Evolutionary conservation across 2,113 vertebrate genomes (phyloP).

Genomic region (Mormyrus lacerda): DNA sequence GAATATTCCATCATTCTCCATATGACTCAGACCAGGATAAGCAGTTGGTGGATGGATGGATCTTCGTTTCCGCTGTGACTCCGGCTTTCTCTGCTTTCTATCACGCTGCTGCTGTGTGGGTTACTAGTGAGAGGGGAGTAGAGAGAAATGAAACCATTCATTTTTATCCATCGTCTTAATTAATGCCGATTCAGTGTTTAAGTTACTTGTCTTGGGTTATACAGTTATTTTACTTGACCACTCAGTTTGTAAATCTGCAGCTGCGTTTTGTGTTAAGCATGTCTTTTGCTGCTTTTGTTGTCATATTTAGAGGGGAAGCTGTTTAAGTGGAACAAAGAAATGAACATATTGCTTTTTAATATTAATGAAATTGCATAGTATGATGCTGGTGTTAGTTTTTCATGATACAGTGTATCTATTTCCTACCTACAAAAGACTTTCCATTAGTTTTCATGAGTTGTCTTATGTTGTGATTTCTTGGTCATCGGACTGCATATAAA

Average conservation of each 20-base stretch:
- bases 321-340: conserved; percentile 57
- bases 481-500: neutral
- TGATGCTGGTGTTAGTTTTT: neutral
- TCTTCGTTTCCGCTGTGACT: neutral
- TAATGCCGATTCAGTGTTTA: neutral
- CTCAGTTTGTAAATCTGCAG: conserved; percentile 43
- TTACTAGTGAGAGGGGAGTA: neutral
- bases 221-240: conserved; percentile 31
- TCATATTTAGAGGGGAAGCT: conserved; percentile 55
- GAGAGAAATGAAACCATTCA: neutral
- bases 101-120: neutral
- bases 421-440: neutral
- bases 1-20: neutral
- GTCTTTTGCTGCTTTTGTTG: conserved; percentile 57
- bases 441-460: neutral
- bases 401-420: neutral
- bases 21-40: neutral
- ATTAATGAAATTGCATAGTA: conserved; percentile 29
- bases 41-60: neutral
- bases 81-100: neutral
- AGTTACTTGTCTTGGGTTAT: conserved; percentile 8
- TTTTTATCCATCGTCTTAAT: neutral
- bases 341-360: conserved; percentile 31
- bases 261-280: conserved; percentile 57
- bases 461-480: neutral